phyloP scores from a whole-genome alignment of 1,140 invertebrate genomes.

The Cardiocondyla obscurior region DNA sequence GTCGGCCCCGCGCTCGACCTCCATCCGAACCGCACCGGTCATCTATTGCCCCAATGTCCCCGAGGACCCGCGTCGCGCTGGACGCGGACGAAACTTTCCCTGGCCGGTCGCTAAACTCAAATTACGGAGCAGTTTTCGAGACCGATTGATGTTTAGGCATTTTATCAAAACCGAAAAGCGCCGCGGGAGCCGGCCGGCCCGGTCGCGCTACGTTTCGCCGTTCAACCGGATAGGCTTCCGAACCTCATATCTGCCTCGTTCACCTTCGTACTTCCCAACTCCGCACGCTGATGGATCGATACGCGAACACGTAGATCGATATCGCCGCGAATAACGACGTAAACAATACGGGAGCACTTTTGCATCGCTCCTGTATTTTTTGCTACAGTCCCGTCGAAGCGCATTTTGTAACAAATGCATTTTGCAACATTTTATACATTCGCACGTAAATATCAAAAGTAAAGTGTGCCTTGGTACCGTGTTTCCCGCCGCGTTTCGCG shows the following conservation, averaged over 20 bases:
- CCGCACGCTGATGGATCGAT: background rate
- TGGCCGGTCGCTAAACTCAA: slow-evolving; percentile 76
- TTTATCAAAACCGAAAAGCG: slow-evolving; percentile 78
- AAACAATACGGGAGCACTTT: background rate
- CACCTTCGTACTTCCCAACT: background rate
- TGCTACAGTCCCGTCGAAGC: background rate
- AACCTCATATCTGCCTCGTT: slow-evolving; percentile 20
- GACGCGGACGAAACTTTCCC: slow-evolving; percentile 78
- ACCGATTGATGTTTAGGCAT: slow-evolving; percentile 83
- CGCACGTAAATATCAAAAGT: background rate
- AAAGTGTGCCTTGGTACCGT: background rate
- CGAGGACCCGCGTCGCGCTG: slow-evolving; percentile 63
- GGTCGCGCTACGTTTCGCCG: slow-evolving; percentile 24
- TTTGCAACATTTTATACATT: background rate
- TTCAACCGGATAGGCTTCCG: slow-evolving; percentile 53
- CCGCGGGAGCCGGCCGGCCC: slow-evolving; percentile 56
- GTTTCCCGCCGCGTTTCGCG: background rate
- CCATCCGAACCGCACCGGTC: slow-evolving; percentile 71
- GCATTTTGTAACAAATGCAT: background rate
- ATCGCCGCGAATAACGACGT: background rate
- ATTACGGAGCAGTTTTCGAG: slow-evolving; percentile 82
- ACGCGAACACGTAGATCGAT: background rate
- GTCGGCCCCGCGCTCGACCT: slow-evolving; percentile 65
- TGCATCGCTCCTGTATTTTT: background rate
- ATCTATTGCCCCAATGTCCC: slow-evolving; percentile 82